Evolutionary conservation across 2,888 invertebrate genomes (phyloP), one percentile per base, ranked within the genome.

Genomic region (Leucoptera coffeella): DNA sequence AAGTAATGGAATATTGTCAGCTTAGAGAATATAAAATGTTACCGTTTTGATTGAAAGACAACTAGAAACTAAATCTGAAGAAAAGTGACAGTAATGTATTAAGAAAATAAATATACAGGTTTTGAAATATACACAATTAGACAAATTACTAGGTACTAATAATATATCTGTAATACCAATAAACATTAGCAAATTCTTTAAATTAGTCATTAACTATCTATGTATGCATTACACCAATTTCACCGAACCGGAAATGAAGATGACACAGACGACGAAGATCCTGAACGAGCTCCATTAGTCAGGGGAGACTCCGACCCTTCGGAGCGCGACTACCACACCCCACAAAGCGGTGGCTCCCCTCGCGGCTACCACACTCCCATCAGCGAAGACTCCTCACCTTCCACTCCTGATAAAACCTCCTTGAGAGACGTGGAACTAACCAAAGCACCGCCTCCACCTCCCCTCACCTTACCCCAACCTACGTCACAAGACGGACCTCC

Each of bases 281-380:
- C 62, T 28, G 62, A 62, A 12, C 56, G 45, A 25, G 62, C 54
- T 36, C 62, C 67, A 32, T 48, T 67, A 14, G 71, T 67, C 32
- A 55, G 58, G 22, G 84, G 82, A 42, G 71, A 73, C 37, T 75
- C 77, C 5, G 71, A 65, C 31, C 55, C 47, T 8, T 61, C 64
- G 10, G 23, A 12, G 9, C 77, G 80, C 27, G 75, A 76, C 28
- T 78, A 71, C 47, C 64, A 60, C 44, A 62, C 65, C 35, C 75
- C 56, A 25, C 52, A 58, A 36, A 56, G 39, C 35, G 25, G 20
- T n/a, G 72, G 72, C 5, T 72, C 77, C 20, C 75, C 75, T 2
- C 82, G 82, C 30, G 86, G 86, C 32, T 88, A 83, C 55, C 84
- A 85, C 51, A 88, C 88, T 1, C 87, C 88, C 11, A 75, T 85